Conservation (phyloP, 2,888 invertebrate genomes). For the Callosobruchus maculatus region DNA sequence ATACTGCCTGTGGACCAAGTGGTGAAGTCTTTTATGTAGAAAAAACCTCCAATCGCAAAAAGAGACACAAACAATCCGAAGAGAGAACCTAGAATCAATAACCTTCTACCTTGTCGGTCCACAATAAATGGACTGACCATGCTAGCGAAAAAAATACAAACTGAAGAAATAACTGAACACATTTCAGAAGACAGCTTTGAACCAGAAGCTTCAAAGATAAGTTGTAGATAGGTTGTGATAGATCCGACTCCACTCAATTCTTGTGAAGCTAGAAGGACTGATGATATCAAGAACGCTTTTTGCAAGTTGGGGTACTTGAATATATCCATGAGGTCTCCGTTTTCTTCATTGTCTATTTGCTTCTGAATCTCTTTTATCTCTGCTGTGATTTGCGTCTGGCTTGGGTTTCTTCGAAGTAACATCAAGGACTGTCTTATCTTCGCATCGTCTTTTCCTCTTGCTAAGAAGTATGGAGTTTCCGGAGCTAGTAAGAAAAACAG, state of each 20-base stretch:
- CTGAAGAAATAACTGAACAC: conserved; percentile 72
- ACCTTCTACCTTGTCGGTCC: conserved; percentile 69
- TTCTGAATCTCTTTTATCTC: conserved; percentile 46
- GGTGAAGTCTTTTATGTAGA: conserved; percentile 53
- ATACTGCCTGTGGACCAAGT: conserved; percentile 48
- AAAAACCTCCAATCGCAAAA: conserved; percentile 51
- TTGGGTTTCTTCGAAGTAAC: conserved; percentile 63
- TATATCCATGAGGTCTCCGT: conserved; percentile 43
- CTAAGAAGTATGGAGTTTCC: background rate
- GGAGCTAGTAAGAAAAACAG: background rate
- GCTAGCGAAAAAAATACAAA: conserved; percentile 71
- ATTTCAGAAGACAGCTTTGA: conserved; percentile 58
- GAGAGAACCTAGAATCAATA: conserved; percentile 67
- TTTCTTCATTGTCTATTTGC: conserved; percentile 48
- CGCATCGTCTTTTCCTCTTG: background rate
- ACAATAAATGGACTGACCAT: conserved; percentile 69
- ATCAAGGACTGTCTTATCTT: conserved; percentile 57
- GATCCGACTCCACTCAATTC: conserved; percentile 57
- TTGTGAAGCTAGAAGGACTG: conserved; percentile 57
- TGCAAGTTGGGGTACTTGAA: conserved; percentile 62
- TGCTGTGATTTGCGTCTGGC: conserved; percentile 56
- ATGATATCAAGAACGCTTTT: conserved; percentile 72
- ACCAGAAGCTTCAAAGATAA: conserved; percentile 65
- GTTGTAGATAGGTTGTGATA: conserved; percentile 57
- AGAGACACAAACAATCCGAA: conserved; percentile 62